These are phyloP conservation scores for Caenorhabditis doughertyi DNA, from an alignment of 2,888 invertebrate species.

Conservation along the genomic window DNA sequence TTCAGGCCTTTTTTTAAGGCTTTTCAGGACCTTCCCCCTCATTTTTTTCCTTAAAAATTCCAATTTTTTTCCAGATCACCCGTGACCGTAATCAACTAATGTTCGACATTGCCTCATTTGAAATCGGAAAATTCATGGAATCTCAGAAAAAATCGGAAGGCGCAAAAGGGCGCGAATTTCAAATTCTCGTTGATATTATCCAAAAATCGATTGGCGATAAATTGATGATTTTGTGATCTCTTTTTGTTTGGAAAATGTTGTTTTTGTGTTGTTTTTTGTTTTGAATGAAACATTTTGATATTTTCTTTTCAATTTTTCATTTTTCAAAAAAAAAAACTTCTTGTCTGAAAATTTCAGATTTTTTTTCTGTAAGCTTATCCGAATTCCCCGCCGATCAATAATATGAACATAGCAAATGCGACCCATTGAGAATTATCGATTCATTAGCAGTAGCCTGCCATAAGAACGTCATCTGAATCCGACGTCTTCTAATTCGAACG, in stretches of 20 bases:
- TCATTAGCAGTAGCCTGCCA: too few relatives aligned
- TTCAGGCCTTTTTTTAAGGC: not conserved
- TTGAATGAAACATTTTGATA: not conserved
- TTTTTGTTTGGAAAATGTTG: not conserved
- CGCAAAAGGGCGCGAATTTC: constrained; percentile 23
- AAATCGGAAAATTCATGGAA: constrained; percentile 73
- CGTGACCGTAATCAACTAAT: constrained; percentile 72
- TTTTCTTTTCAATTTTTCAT: not conserved
- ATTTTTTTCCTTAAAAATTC: not conserved
- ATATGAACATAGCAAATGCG: too few relatives aligned
- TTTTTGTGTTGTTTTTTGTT: constrained; percentile 7
- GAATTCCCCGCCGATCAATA: too few relatives aligned
- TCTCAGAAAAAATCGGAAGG: constrained; percentile 32
- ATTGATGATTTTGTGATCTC: constrained; percentile 27
- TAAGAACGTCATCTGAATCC: too few relatives aligned
- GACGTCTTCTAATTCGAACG: too few relatives aligned
- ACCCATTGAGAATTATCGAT: too few relatives aligned
- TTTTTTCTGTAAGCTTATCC: too few relatives aligned
- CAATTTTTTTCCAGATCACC: constrained; percentile 57
- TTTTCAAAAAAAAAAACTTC: too few relatives aligned
- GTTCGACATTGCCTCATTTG: constrained; percentile 73
- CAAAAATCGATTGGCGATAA: constrained; percentile 57
- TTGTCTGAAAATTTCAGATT: too few relatives aligned
- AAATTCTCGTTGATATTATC: constrained; percentile 67
- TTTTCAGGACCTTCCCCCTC: not conserved